Evolutionary conservation across 2,888 invertebrate species (phyloP).

Genomic region (Portevinia maculata): DNA sequence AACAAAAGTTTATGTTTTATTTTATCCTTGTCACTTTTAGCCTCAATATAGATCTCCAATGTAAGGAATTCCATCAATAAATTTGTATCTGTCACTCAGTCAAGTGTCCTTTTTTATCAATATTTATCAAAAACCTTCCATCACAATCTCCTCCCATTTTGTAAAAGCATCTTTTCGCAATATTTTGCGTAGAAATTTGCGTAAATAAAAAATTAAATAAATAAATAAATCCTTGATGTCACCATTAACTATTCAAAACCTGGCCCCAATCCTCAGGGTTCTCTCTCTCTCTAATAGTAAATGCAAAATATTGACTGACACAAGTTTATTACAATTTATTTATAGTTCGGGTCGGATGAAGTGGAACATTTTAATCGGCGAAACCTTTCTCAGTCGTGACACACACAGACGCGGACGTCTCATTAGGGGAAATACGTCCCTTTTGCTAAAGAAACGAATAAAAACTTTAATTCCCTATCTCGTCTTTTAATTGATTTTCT

Average conservation of each 20-base stretch:
- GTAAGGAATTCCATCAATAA: no score
- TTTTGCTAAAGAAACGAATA: slow-evolving; percentile 39
- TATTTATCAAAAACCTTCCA: no score
- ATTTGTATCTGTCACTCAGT: no score
- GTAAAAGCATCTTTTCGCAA: slow-evolving; percentile 23
- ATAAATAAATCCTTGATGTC: slow-evolving; percentile 10
- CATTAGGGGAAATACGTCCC: slow-evolving; percentile 42
- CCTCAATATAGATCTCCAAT: no score
- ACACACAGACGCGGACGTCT: slow-evolving; percentile 28
- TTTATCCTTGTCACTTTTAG: no score
- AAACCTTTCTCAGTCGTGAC: slow-evolving; percentile 39
- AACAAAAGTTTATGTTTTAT: no score
- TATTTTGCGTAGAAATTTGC: slow-evolving; percentile 7
- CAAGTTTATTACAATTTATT: slow-evolving; percentile 62
- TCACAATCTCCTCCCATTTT: background rate
- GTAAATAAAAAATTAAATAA: slow-evolving; percentile 14
- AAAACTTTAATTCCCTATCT: slow-evolving; percentile 64
- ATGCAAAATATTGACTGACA: slow-evolving; percentile 54
- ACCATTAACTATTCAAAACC: background rate
- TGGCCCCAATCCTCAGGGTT: background rate
- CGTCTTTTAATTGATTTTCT: slow-evolving; percentile 67
- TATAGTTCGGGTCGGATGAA: slow-evolving; percentile 2
- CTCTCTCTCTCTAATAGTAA: slow-evolving; percentile 9
- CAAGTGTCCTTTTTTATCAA: no score
- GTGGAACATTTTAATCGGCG: slow-evolving; percentile 42